Conservation (phyloP, 2,113 vertebrate genomes). For the Apteryx owenii region DNA sequence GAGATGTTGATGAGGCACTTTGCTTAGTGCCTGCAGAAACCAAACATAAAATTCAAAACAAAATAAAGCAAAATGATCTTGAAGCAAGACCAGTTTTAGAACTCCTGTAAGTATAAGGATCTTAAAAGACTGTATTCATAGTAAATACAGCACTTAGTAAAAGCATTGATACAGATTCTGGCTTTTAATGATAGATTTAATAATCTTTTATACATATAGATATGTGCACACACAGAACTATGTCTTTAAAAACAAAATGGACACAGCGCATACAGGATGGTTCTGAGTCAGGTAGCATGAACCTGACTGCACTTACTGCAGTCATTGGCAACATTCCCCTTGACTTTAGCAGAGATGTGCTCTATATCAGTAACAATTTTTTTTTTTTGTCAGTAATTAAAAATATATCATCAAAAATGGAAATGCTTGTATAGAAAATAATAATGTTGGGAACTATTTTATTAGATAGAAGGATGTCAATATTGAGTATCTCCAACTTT, state of each 20-base stretch:
- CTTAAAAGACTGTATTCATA: not conserved
- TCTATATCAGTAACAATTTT: not conserved
- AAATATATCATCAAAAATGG: not conserved
- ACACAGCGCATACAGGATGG: not conserved
- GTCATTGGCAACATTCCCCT: not conserved
- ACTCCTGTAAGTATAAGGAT: not conserved
- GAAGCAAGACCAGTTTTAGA: not conserved
- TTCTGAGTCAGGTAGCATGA: not conserved
- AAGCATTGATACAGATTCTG: not conserved
- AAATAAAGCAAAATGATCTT: not conserved
- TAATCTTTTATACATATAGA: not conserved
- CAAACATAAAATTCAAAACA: conserved; percentile 32
- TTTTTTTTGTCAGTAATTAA: not conserved
- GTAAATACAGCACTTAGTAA: not conserved
- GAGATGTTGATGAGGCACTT: not conserved
- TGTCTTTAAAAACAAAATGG: not conserved
- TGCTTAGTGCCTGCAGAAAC: not conserved
- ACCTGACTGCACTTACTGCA: not conserved
- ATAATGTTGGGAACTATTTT: not conserved
- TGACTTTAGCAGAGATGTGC: not conserved
- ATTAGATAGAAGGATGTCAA: not conserved
- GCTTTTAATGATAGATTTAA: not conserved
- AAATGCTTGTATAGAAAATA: not conserved
- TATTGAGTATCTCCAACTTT: not conserved
- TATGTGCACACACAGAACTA: not conserved